phyloP scores from a whole-genome alignment of 2,113 vertebrate genomes.

The Pungitius pungitius region DNA sequence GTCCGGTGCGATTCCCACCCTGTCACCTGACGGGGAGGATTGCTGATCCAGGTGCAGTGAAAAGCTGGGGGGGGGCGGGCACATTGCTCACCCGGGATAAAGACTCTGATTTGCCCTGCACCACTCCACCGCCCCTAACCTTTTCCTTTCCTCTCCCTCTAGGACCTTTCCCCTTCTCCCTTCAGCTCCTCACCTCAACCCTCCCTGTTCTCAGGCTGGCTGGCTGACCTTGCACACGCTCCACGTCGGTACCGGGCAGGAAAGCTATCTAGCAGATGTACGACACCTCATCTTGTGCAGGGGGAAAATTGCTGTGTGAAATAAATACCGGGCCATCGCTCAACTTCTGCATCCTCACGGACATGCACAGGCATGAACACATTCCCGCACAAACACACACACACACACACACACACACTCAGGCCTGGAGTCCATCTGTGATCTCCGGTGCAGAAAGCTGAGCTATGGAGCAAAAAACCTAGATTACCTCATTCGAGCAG shows the following conservation, averaged over 20 bases:
- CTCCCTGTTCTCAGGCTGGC: constrained; percentile 48
- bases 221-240: constrained; percentile 63
- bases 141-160: neutral
- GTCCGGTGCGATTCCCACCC: constrained; percentile 21
- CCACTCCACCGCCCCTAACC: constrained; percentile 19
- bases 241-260: constrained; percentile 47
- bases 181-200: constrained; percentile 39
- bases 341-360: constrained; percentile 21
- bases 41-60: constrained; percentile 58
- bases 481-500: constrained; percentile 21
- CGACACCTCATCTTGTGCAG: constrained; percentile 73
- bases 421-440: constrained; percentile 26
- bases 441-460: constrained; percentile 38
- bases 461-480: constrained; percentile 41
- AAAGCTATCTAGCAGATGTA: constrained; percentile 78
- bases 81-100: constrained; percentile 36
- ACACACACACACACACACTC: neutral
- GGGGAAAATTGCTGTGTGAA: constrained; percentile 69
- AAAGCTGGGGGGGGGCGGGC: constrained; percentile 27
- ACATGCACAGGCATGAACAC: neutral
- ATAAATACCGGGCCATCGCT: constrained; percentile 70
- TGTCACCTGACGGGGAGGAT: constrained; percentile 38
- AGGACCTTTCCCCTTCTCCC: constrained; percentile 32
- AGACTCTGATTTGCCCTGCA: constrained; percentile 27
- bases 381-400: neutral